Conservation (phyloP, 2,113 vertebrate species). For the Notothenia rossii region DNA sequence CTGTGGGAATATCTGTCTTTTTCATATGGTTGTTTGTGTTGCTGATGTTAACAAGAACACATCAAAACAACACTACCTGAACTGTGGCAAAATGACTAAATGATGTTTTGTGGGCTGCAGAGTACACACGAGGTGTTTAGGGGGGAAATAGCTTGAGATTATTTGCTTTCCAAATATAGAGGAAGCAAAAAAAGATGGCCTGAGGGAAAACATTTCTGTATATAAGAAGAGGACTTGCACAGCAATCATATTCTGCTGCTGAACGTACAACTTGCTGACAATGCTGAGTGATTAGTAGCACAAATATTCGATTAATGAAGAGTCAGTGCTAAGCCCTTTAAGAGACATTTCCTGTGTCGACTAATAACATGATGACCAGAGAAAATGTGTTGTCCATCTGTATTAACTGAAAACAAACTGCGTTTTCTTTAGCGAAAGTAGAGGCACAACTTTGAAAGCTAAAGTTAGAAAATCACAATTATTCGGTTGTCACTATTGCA, state of each 20-base stretch:
- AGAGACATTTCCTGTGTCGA: not conserved
- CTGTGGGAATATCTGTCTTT: not conserved
- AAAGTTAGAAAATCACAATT: slow-evolving; percentile 15
- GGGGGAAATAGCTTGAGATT: slow-evolving; percentile 24
- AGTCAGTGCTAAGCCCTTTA: not conserved
- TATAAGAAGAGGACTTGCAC: slow-evolving; percentile 14
- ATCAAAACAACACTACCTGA: not conserved
- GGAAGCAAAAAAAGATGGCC: not conserved
- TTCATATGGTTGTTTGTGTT: not conserved
- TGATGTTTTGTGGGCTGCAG: slow-evolving; percentile 5
- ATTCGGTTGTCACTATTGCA: slow-evolving; percentile 24
- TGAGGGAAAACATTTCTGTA: slow-evolving; percentile 13
- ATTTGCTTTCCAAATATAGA: slow-evolving; percentile 41
- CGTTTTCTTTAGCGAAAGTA: not conserved
- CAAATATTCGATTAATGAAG: slow-evolving; percentile 2
- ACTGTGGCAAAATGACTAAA: slow-evolving; percentile 14
- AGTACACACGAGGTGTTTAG: slow-evolving; percentile 29
- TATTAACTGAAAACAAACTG: not conserved
- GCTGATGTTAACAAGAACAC: slow-evolving; percentile 36
- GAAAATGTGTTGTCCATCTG: not conserved
- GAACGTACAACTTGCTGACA: slow-evolving; percentile 16
- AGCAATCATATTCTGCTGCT: slow-evolving; percentile 27
- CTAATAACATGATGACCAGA: not conserved
- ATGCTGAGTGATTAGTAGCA: not conserved
- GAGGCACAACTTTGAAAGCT: slow-evolving; percentile 6